Conservation (phyloP, 2,888 invertebrate species). For the Strigamia crassipes region DNA sequence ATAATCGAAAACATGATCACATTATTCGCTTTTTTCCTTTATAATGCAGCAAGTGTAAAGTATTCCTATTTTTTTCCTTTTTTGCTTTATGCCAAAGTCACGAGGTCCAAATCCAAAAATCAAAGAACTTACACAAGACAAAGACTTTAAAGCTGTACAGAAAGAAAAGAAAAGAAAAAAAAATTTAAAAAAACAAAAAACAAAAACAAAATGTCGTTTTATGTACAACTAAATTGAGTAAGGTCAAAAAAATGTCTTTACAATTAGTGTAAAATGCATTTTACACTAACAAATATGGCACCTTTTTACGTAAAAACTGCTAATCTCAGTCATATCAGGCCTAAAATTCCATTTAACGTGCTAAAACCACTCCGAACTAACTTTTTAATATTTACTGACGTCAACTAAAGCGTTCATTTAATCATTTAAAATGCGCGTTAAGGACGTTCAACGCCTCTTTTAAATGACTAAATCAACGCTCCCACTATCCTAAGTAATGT, state of each 20-base stretch:
- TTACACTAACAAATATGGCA: neutral
- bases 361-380: too few relatives aligned
- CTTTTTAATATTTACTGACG: too few relatives aligned
- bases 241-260: conserved; percentile 8
- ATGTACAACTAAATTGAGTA: neutral
- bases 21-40: neutral
- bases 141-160: conserved; percentile 6
- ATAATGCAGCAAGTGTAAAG: conserved; percentile 3
- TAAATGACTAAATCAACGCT: too few relatives aligned
- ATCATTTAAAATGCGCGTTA: too few relatives aligned
- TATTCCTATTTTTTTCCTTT: neutral
- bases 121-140: neutral
- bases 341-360: too few relatives aligned
- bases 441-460: too few relatives aligned
- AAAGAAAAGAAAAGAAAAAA: neutral
- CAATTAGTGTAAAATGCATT: neutral
- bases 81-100: neutral
- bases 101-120: neutral
- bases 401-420: too few relatives aligned
- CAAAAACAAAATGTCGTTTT: neutral
- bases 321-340: neutral
- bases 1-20: conserved; percentile 10
- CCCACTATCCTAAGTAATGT: too few relatives aligned
- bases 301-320: neutral
- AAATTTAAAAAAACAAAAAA: neutral